Evolutionary conservation across 2,888 invertebrate species (phyloP).

Genomic region (Helleia helle): DNA sequence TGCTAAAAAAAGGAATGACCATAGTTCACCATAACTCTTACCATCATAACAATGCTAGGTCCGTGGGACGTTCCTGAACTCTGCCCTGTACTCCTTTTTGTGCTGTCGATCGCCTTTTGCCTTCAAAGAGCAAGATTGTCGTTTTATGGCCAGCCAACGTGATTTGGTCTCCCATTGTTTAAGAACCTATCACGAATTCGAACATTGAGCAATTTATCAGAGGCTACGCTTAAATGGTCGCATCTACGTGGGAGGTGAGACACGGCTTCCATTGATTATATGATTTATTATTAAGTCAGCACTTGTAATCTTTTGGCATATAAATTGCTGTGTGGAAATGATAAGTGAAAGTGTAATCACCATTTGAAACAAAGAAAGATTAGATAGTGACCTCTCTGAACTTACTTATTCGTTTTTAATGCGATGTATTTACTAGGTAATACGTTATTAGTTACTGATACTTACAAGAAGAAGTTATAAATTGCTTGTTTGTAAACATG

Average conservation of each 20-base stretch:
- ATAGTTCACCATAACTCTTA: neutral
- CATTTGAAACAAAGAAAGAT: constrained; percentile 8
- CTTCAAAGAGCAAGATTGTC: constrained; percentile 11
- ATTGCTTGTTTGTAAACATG: too few species aligned
- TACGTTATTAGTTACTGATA: too few species aligned
- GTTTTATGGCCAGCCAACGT: constrained; percentile 10
- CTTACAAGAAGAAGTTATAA: too few species aligned
- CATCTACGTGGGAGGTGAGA: constrained; percentile 32
- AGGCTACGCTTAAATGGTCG: constrained; percentile 30
- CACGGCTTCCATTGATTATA: constrained; percentile 33
- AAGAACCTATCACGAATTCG: constrained; percentile 22
- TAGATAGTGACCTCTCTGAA: neutral
- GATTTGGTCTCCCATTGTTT: constrained; percentile 9
- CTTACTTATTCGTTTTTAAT: too few species aligned
- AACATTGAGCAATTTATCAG: constrained; percentile 27
- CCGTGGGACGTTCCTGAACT: constrained; percentile 54
- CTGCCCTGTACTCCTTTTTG: constrained; percentile 39
- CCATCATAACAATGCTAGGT: constrained; percentile 29
- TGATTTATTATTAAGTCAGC: constrained; percentile 46
- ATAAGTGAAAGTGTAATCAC: constrained; percentile 16
- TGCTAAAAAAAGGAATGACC: constrained; percentile 3
- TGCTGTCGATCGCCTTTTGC: constrained; percentile 29
- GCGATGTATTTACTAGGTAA: too few species aligned
- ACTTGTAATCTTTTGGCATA: constrained; percentile 13
- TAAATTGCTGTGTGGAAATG: constrained; percentile 10